Evolutionary conservation across 2,113 vertebrate genomes (phyloP), one percentile per base, ranked within the genome.

Genomic region (Promerops cafer): DNA sequence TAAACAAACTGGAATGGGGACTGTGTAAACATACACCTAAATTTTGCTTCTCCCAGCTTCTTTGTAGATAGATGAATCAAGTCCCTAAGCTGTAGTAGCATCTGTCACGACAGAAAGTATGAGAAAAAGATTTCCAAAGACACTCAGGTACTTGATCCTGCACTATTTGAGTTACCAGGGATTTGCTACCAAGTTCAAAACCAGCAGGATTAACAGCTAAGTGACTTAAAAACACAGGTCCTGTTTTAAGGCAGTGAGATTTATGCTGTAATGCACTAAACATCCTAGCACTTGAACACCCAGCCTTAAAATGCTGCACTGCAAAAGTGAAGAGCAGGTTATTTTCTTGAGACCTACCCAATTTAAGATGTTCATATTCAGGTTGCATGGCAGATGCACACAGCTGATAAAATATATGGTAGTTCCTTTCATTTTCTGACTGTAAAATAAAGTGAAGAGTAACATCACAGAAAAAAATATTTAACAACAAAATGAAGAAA

Each of bases 371-470:
- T 92, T 98, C 98, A 94, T 99, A 99, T 92, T 98, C 98, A 14
- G 98, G 98, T 40, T 98, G 97, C 65, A 96, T 90, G 44, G 99
- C 99, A 83, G 98, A 99, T 40, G 99, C 98, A 95, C 99, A 99
- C 91, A 99, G 88, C 93, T 99, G 99, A 94, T 99, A 99, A 97
- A 99, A 99, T 94, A 99, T 99, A 96, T 99, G 99, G 88, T 99
- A 99, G 97, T 99, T 99, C 84, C 99, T 98, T 97, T 99, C 99
- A 70, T 99, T 99, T 94, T 99, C 99, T 42, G 99, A 98, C 99
- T 99, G 97, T 52, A 97, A 96, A 96, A 77, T 44, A 90, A 85
- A 96, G 61, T 91, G 63, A 94, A 42, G 59, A 88, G 83, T 64
- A 74, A 33, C 31, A 54, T 45, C 24, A 75, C 63, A 49, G 33